Evolutionary conservation across 2,888 invertebrate genomes (phyloP), one percentile per base, ranked within the genome.

Genomic region (Celastrina argiolus): DNA sequence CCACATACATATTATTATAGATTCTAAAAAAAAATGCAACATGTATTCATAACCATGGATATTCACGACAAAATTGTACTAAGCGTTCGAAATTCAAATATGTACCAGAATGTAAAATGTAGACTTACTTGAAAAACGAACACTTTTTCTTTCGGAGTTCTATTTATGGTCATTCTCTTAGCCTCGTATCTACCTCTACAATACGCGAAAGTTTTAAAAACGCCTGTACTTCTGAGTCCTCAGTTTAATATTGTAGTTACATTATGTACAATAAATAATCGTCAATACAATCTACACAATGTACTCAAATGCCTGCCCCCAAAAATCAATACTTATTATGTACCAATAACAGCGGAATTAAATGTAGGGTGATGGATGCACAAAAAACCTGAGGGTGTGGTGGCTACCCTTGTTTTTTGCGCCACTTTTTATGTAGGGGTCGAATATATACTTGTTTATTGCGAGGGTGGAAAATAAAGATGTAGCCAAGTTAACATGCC

Each of bases 281-380:
- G 10, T 59, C 5, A 12, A 16, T 59, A 28, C 28, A 59, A 51
- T 18, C 51, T 8, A 18, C 18, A 51, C 45, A 7, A 45, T 58
- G 28, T 28, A 16, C 14, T 2, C 16, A 45, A 0, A 12, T 8
- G n/a, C 10, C 59, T 10, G 59, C 73, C 78, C 80, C 81, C 73
- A 69, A 81, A 81, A 83, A 85, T 84, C 86, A 75, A 86, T 84
- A 85, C 72, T 74, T 39, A 81, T 83, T 81, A 86, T 84, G 74
- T 87, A 83, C 84, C 82, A 83, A 86, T 85, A 81, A 71, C 65
- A 75, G 31, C 81, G 79, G 69, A 67, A 66, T 76, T 76, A 75
- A 75, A 78, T 74, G 76, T 80, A 78, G 86, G 85, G 84, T 84
- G 85, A 80, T 72, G 72, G 67, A 74, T 56, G 56, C 18, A 39